These are phyloP conservation scores for Helobdella robusta DNA, from an alignment of 2,888 invertebrate genomes.

Conservation along the genomic window DNA sequence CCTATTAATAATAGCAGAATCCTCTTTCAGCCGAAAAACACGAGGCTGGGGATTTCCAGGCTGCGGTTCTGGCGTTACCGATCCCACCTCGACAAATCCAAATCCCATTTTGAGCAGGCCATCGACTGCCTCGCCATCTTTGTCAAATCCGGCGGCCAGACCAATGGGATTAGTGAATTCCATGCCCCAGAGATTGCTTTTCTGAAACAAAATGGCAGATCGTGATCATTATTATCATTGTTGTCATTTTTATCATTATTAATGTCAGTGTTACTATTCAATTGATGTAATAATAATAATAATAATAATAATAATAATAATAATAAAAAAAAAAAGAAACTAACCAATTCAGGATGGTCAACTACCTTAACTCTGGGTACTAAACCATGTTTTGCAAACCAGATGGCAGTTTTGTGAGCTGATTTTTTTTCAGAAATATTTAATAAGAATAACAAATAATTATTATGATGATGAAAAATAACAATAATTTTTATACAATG, in stretches of 20 bases:
- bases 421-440: no score
- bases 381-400: conserved; percentile 66
- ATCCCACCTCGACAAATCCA: conserved; percentile 90
- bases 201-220: conserved; percentile 51
- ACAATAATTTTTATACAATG: no score
- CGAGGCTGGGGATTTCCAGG: conserved; percentile 83
- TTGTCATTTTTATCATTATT: no score
- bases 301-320: background rate
- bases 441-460: no score
- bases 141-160: conserved; percentile 97
- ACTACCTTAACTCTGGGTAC: conserved; percentile 57
- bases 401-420: conserved; percentile 70
- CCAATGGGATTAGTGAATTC: conserved; percentile 80
- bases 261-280: background rate
- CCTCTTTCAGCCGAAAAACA: conserved; percentile 75
- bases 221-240: background rate
- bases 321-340: conserved; percentile 28
- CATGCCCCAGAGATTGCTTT: conserved; percentile 63
- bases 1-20: conserved; percentile 83
- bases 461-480: no score
- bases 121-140: conserved; percentile 80
- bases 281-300: conserved; percentile 2
- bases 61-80: conserved; percentile 86
- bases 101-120: conserved; percentile 77
- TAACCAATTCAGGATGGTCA: conserved; percentile 63